These are phyloP conservation scores for Oncorhynchus gorbuscha DNA, from an alignment of 2,113 vertebrate species.

Conservation along the genomic window DNA sequence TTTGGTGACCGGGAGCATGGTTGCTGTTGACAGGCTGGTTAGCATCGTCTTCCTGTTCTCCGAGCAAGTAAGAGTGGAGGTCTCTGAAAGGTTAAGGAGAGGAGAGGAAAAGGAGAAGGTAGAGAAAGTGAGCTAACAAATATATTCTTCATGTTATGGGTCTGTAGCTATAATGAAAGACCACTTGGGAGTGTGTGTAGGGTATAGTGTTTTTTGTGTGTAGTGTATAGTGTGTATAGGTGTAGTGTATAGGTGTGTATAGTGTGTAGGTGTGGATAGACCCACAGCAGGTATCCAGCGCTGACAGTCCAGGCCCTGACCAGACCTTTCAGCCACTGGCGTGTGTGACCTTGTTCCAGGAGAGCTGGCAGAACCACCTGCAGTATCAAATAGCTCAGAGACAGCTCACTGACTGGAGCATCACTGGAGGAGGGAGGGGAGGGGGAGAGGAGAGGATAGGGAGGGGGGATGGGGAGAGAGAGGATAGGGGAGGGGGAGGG, in stretches of 20 bases:
- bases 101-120: background rate
- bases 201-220: background rate
- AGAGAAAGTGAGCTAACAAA: too few relatives aligned
- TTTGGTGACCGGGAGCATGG: conserved; percentile 74
- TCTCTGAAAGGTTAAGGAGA: conserved; percentile 77
- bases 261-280: conserved; percentile 18
- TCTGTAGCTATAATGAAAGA: too few relatives aligned
- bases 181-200: background rate
- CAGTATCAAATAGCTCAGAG: conserved; percentile 91
- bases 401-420: conserved; percentile 97
- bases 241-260: too few relatives aligned
- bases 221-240: too few relatives aligned
- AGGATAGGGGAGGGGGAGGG: too few relatives aligned
- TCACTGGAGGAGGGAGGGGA: conserved; percentile 74
- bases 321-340: conserved; percentile 97
- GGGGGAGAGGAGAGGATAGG: background rate
- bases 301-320: conserved; percentile 97
- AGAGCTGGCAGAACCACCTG: conserved; percentile 98
- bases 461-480: too few relatives aligned
- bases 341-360: conserved; percentile 95
- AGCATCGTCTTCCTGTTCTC: conserved; percentile 94
- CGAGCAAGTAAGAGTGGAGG: conserved; percentile 95
- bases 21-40: conserved; percentile 89
- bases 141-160: too few relatives aligned
- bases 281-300: conserved; percentile 94